phyloP scores from a whole-genome alignment of 2,113 vertebrate genomes.

The Eleginops maclovinus region DNA sequence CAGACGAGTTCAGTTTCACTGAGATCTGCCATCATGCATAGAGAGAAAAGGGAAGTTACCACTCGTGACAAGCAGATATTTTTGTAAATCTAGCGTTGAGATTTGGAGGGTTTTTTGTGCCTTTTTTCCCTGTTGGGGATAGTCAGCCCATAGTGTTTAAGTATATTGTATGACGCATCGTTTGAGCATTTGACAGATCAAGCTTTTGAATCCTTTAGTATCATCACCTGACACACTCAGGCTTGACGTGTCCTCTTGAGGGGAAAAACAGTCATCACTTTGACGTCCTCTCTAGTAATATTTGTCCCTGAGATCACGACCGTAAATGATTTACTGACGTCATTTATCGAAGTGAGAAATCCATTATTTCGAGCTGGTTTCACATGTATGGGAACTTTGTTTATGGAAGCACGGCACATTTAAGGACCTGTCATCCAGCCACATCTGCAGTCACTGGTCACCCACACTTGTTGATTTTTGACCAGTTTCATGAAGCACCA shows the following conservation, averaged over 20 bases:
- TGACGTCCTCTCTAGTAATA: background rate
- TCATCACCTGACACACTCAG: background rate
- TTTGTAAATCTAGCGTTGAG: background rate
- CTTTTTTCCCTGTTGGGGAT: background rate
- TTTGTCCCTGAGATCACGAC: background rate
- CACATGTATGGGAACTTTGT: background rate
- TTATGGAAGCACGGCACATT: background rate
- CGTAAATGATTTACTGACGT: background rate
- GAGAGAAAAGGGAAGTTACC: conserved; percentile 53
- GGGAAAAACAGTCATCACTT: background rate
- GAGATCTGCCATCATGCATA: conserved; percentile 43
- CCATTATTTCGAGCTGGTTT: background rate
- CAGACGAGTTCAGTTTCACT: conserved; percentile 48
- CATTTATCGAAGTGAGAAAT: background rate
- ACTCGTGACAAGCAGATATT: background rate
- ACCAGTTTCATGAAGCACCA: conserved; percentile 23
- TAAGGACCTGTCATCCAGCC: background rate
- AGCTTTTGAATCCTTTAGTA: background rate
- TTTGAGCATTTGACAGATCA: no score
- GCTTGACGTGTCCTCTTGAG: background rate
- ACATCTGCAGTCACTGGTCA: background rate
- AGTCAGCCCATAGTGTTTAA: background rate
- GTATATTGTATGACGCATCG: no score
- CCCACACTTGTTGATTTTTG: no score
- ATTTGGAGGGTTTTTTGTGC: background rate